Conservation (phyloP, 2,888 invertebrate genomes). For the Limnephilus lunatus region DNA sequence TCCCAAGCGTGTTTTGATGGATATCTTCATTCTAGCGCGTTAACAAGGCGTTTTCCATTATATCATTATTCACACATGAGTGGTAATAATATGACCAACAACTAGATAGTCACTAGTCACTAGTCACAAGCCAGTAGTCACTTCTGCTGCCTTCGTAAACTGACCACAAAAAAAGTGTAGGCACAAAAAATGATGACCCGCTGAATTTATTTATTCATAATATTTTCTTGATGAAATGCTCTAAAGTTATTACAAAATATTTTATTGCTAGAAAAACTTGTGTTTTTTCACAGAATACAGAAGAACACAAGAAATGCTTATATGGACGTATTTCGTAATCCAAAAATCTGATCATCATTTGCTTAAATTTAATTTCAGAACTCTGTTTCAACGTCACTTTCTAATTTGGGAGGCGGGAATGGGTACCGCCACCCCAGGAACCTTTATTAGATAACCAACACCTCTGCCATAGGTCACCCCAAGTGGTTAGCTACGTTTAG, state of each 20-base stretch:
- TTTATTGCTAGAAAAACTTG: not conserved
- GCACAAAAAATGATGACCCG: not conserved
- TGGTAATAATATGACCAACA: slow-evolving; percentile 22
- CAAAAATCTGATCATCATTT: no score
- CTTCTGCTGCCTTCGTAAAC: not conserved
- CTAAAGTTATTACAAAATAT: not conserved
- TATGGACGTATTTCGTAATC: no score
- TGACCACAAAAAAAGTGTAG: not conserved
- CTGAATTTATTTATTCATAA: not conserved
- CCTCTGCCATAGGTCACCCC: no score
- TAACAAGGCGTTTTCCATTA: slow-evolving; percentile 38
- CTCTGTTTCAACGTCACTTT: no score
- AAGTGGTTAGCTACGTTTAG: no score
- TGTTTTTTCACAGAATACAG: not conserved
- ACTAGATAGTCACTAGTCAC: not conserved
- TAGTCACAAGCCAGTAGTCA: not conserved
- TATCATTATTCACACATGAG: slow-evolving; percentile 27
- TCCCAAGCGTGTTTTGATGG: slow-evolving; percentile 16
- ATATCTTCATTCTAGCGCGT: slow-evolving; percentile 25
- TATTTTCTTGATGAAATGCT: not conserved
- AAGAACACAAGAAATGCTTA: no score
- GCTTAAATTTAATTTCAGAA: no score
- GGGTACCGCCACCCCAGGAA: no score
- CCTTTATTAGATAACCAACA: no score
- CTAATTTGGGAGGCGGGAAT: no score